Conservation (phyloP, 2,113 vertebrate species). For the Heterotis niloticus region DNA sequence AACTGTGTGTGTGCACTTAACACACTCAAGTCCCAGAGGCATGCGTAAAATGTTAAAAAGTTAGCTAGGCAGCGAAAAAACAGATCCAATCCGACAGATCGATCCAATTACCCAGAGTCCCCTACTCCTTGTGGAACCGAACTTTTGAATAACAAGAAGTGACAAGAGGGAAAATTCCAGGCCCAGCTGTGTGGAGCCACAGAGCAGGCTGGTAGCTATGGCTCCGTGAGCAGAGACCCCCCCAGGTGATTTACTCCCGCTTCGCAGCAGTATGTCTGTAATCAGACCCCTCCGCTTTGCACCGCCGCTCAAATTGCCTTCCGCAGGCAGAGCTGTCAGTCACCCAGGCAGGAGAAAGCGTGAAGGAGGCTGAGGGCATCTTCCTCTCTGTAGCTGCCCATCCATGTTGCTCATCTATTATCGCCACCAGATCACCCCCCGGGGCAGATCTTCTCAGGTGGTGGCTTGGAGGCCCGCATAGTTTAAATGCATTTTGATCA, state of each 20-base stretch:
- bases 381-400: conserved; percentile 29
- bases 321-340: conserved; percentile 33
- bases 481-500: no score
- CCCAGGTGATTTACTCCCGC: conserved; percentile 21
- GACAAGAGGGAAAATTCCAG: conserved; percentile 24
- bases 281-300: conserved; percentile 32
- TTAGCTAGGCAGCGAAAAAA: neutral
- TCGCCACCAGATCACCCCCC: no score
- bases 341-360: neutral
- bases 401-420: neutral
- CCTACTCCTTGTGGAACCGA: conserved; percentile 14
- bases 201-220: conserved; percentile 1
- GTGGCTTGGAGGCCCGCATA: no score
- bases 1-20: neutral
- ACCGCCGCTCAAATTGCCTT: conserved; percentile 34
- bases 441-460: no score
- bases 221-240: conserved; percentile 25
- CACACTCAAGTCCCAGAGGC: neutral
- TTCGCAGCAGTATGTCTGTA: conserved; percentile 38
- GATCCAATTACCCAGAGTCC: neutral
- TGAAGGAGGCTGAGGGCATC: conserved; percentile 35
- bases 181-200: neutral
- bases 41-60: neutral
- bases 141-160: conserved; percentile 29
- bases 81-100: neutral